phyloP scores from a whole-genome alignment of 2,888 invertebrate genomes.

The Caradrina clavipalpis region DNA sequence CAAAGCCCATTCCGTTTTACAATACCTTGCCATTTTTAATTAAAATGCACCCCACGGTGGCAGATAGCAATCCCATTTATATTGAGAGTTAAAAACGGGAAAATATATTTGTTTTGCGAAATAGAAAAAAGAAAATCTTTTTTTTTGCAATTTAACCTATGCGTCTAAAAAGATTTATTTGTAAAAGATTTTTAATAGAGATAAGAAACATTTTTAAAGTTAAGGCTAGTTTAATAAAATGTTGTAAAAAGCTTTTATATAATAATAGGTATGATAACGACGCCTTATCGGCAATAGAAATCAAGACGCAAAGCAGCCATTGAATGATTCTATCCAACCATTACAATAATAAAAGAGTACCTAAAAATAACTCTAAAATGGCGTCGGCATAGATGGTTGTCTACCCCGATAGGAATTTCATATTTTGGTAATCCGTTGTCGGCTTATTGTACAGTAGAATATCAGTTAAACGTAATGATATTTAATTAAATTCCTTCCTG shows the following conservation, averaged over 20 bases:
- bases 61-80: slow-evolving; percentile 46
- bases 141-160: not conserved
- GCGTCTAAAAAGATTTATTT: not conserved
- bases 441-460: slow-evolving; percentile 51
- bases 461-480: slow-evolving; percentile 70
- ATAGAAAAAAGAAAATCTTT: slow-evolving; percentile 9
- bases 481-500: slow-evolving; percentile 77
- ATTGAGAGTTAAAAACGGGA: slow-evolving; percentile 33
- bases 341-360: slow-evolving; percentile 39
- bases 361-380: slow-evolving; percentile 28
- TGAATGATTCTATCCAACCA: slow-evolving; percentile 11
- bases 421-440: slow-evolving; percentile 70
- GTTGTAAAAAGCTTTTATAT: not conserved
- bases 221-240: not conserved
- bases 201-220: slow-evolving; percentile 2
- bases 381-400: slow-evolving; percentile 32
- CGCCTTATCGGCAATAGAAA: not conserved
- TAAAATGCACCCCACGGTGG: slow-evolving; percentile 70
- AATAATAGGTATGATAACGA: not conserved
- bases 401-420: slow-evolving; percentile 68
- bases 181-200: slow-evolving; percentile 5
- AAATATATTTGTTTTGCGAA: slow-evolving; percentile 42
- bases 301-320: slow-evolving; percentile 1
- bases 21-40: slow-evolving; percentile 77
- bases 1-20: slow-evolving; percentile 74